Conservation (phyloP, 2,797 vertebrate genomes). For the Pipistrellus nathusii region DNA sequence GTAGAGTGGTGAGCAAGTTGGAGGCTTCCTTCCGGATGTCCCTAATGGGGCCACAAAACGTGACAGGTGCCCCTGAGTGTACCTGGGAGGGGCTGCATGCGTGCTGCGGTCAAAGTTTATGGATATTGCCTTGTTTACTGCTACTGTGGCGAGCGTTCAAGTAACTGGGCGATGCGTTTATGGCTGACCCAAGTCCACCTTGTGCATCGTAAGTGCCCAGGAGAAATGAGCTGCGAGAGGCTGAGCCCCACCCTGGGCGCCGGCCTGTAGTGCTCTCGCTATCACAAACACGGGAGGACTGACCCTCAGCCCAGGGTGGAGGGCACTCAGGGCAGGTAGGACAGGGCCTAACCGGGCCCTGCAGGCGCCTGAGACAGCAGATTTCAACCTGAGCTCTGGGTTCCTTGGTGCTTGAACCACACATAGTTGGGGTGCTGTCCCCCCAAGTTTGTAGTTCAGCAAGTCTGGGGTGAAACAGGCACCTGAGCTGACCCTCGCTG, state of each 20-base stretch:
- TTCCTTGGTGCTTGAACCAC: too few relatives aligned
- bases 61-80: not conserved
- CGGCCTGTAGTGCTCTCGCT: accelerated
- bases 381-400: too few relatives aligned
- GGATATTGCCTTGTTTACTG: not conserved
- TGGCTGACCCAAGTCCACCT: not conserved
- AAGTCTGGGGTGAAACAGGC: too few relatives aligned
- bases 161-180: accelerated
- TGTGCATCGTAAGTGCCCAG: not conserved
- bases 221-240: not conserved
- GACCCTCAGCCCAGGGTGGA: accelerated
- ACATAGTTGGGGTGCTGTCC: too few relatives aligned
- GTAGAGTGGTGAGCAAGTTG: accelerated
- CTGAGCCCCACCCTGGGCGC: not conserved
- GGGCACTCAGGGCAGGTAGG: not conserved
- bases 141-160: accelerated
- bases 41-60: accelerated
- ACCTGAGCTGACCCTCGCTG: not conserved
- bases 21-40: not conserved
- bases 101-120: accelerated
- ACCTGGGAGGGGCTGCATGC: not conserved
- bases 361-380: too few relatives aligned
- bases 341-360: not conserved
- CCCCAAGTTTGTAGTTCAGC: too few relatives aligned
- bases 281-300: too few relatives aligned